A percentile compares a stretch with the other conserved stretches of the same genome.
phyloP scores from a whole-genome alignment of 2,888 invertebrate genomes.

The Ectropis crepuscularia region DNA sequence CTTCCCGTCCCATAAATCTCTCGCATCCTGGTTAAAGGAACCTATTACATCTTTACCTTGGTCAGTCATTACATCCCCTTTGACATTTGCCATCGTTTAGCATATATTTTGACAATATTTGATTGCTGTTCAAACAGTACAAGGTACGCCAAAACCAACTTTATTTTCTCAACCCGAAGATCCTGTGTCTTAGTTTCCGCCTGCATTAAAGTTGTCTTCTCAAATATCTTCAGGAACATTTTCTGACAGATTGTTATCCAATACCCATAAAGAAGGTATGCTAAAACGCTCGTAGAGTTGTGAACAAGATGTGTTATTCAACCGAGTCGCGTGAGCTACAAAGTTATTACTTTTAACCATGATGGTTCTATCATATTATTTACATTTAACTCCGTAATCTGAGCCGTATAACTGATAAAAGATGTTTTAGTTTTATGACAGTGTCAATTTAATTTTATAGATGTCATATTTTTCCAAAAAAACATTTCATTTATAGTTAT shows the following conservation, averaged over 20 bases:
- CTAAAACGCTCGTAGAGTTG: conserved; percentile 47
- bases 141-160: conserved; percentile 26
- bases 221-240: conserved; percentile 42
- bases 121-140: conserved; percentile 20
- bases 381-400: conserved; percentile 24
- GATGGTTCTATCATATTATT: conserved; percentile 36
- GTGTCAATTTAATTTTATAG: conserved; percentile 14
- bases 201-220: conserved; percentile 26
- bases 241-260: conserved; percentile 56
- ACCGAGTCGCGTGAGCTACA: conserved; percentile 40
- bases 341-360: conserved; percentile 36
- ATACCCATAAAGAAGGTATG: conserved; percentile 51
- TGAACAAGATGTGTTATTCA: conserved; percentile 51
- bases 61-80: conserved; percentile 56
- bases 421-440: conserved; percentile 19
- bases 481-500: conserved; percentile 7
- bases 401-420: conserved; percentile 14
- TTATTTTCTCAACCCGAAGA: conserved; percentile 35
- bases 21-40: conserved; percentile 47
- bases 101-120: conserved; percentile 43
- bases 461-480: conserved; percentile 13
- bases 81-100: conserved; percentile 59
- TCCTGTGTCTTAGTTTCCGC: conserved; percentile 19
- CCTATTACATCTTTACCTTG: conserved; percentile 54
- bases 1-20: conserved; percentile 60